Evolutionary conservation across 2,797 vertebrate genomes (phyloP), one percentile per base, ranked within the genome.

Genomic region (Chaetodon trifasciatus): DNA sequence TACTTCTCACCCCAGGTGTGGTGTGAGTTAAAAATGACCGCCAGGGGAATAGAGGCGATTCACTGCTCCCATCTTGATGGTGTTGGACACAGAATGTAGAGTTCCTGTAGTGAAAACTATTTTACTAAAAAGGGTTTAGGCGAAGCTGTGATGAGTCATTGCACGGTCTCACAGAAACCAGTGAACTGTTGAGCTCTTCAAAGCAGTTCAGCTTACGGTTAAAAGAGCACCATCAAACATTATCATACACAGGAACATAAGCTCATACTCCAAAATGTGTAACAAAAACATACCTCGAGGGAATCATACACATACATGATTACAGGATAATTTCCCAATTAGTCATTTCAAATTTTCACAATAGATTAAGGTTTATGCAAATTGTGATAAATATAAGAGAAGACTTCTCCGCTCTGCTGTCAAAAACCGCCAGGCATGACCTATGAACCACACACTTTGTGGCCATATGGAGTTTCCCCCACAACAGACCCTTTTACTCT

Each of bases 41-140:
- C 56, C 79, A 15, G 55, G 82, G 84, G 86, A 87, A 84, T 87
- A 69, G 67, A 83, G 35, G 42, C 70, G 8, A 64, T 70, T 83
- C 80, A 80, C 44, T 65, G 9, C 67, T 80, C 77, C 85, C 82
- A 88, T 87, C 84, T 88, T 83, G 88, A 87, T 76, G 47, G 67
- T 32, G 74, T 81, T 91, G 79, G 85, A 91, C 82, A 87, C 86
- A 85, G 74, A 72, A 49, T 82, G 84, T 47, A 37, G 60, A 82
- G 72, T 77, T 88, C 74, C 74, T 81, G 69, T 50, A 19, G 76
- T 83, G 76, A 84, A 78, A 89, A 32, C 28, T 32, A 32, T 32
- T 32, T 32, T 4, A 32, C 28, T 3, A 35, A 9, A 37, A 1
- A n/a, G 6, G 62, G 28, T 35, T 47, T 8, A 28, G 16, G 28